Percentiles rank a stretch among this genome's conserved stretches.
phyloP scores from a whole-genome alignment of 2,888 invertebrate species.

The Stegana nigrithorax region DNA sequence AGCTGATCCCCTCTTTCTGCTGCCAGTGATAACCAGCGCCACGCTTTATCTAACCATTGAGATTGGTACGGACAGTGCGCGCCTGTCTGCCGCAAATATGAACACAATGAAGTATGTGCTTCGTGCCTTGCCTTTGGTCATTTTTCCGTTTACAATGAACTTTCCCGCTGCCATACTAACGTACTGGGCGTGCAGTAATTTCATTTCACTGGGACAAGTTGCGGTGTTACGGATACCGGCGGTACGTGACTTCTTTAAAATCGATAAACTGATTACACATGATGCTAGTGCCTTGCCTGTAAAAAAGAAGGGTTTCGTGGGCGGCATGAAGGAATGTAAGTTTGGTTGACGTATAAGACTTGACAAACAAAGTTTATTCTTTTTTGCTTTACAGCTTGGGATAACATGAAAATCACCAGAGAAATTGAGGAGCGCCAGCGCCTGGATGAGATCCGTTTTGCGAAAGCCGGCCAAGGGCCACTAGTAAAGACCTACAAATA shows the following conservation, averaged over 20 bases:
- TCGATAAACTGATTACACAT: constrained; percentile 75
- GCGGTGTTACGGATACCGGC: constrained; percentile 79
- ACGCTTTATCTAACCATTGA: constrained; percentile 88
- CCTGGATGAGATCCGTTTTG: constrained; percentile 83
- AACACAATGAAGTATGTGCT: constrained; percentile 81
- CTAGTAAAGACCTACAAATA: constrained; percentile 87
- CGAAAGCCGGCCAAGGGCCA: constrained; percentile 87
- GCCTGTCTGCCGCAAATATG: constrained; percentile 76
- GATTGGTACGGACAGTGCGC: constrained; percentile 81
- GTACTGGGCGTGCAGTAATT: constrained; percentile 92
- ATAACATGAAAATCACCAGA: constrained; percentile 82
- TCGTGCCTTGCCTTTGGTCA: constrained; percentile 79
- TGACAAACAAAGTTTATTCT: neutral
- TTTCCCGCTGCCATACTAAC: constrained; percentile 89
- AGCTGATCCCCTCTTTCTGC: constrained; percentile 87
- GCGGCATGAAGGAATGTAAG: constrained; percentile 84
- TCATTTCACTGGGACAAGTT: constrained; percentile 86
- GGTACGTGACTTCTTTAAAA: constrained; percentile 81
- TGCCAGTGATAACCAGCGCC: constrained; percentile 86
- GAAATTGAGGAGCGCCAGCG: constrained; percentile 82
- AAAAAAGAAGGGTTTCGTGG: constrained; percentile 82
- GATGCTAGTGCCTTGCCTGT: constrained; percentile 73
- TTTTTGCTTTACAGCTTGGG: constrained; percentile 74
- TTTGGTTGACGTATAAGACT: constrained; percentile 24
- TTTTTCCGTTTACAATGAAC: constrained; percentile 87